These are phyloP conservation scores for Cygnus olor DNA, from an alignment of 2,797 vertebrate species.

Conservation along the genomic window DNA sequence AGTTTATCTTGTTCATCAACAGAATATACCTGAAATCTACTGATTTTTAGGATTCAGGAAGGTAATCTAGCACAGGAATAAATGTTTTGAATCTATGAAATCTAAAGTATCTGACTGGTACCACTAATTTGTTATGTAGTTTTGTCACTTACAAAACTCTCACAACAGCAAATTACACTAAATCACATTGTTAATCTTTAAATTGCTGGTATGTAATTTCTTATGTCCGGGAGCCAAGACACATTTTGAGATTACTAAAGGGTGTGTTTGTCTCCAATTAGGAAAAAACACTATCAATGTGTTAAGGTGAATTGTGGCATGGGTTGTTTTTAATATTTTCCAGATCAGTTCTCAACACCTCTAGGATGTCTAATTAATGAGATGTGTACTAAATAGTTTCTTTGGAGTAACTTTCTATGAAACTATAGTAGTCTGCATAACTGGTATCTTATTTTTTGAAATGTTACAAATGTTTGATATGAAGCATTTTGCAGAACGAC, in stretches of 20 bases:
- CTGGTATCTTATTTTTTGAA: not conserved
- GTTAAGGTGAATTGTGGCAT: not conserved
- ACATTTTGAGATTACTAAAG: not conserved
- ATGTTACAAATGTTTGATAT: not conserved
- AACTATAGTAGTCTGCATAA: not conserved
- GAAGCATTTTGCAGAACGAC: not conserved
- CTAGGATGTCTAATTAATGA: not conserved
- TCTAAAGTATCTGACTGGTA: not conserved
- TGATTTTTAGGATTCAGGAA: not conserved
- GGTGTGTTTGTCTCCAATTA: not conserved
- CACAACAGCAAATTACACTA: not conserved
- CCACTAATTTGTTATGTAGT: not conserved
- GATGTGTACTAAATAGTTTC: not conserved
- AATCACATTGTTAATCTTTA: not conserved
- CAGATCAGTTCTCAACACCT: constrained; percentile 25
- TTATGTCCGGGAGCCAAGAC: not conserved
- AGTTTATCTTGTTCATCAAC: not conserved
- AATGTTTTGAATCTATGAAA: not conserved
- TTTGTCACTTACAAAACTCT: not conserved
- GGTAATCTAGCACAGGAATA: not conserved
- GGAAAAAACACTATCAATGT: not conserved
- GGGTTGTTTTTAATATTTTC: not conserved
- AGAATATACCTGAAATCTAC: not conserved
- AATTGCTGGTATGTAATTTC: not conserved
- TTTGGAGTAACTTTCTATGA: not conserved